A percentile compares a stretch with the other conserved stretches of the same genome.
phyloP scores from a whole-genome alignment of 1,140 invertebrate genomes.

The Drosophila trapezifrons region DNA sequence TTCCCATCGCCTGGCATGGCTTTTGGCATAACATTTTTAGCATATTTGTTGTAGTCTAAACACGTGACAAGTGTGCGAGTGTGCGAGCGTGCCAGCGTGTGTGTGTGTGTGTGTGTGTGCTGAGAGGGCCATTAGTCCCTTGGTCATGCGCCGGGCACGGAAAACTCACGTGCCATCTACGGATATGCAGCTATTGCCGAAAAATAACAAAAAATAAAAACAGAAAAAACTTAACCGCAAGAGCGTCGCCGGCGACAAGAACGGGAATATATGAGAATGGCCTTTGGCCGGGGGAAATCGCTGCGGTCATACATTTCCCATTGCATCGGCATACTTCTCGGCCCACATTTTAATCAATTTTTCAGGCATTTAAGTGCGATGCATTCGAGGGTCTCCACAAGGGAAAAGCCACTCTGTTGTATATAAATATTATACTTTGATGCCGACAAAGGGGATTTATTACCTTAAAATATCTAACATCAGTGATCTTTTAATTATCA shows the following conservation, averaged over 20 bases:
- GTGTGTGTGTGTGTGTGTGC: slow-evolving; percentile 18
- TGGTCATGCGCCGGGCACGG: slow-evolving; percentile 65
- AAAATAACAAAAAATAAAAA: slow-evolving; percentile 12
- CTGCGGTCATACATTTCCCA: slow-evolving; percentile 63
- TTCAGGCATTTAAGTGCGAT: slow-evolving; percentile 37
- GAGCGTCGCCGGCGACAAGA: slow-evolving; percentile 49
- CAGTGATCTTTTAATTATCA: not conserved
- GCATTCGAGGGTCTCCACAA: slow-evolving; percentile 14
- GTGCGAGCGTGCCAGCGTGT: slow-evolving; percentile 26
- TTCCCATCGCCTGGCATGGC: slow-evolving; percentile 39
- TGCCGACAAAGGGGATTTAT: too few species aligned
- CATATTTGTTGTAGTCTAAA: slow-evolving; percentile 81
- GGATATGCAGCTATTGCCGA: slow-evolving; percentile 43
- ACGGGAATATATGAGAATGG: slow-evolving; percentile 42
- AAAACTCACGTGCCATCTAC: slow-evolving; percentile 72
- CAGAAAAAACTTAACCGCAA: slow-evolving; percentile 69
- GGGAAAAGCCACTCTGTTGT: not conserved
- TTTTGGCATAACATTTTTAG: slow-evolving; percentile 82
- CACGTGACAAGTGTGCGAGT: slow-evolving; percentile 63
- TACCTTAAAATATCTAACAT: too few species aligned
- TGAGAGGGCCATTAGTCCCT: slow-evolving; percentile 71
- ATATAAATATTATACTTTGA: too few species aligned
- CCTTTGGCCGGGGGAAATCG: slow-evolving; percentile 32
- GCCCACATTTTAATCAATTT: slow-evolving; percentile 62
- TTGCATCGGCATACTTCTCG: slow-evolving; percentile 41